Conservation (phyloP, 2,113 vertebrate genomes). For the Taurulus bubalis region DNA sequence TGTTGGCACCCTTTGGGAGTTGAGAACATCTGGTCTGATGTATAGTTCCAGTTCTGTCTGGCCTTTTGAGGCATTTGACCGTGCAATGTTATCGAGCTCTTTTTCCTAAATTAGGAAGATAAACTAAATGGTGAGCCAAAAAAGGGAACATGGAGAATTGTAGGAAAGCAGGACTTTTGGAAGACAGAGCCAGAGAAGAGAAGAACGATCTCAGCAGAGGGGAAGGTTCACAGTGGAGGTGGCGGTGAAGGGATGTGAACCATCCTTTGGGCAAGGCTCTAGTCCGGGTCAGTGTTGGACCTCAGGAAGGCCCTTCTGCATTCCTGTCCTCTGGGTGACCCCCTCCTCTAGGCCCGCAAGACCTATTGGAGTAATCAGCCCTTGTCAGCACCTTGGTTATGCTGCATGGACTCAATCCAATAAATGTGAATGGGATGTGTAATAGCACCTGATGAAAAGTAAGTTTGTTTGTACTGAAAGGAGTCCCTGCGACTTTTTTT, state of each 20-base stretch:
- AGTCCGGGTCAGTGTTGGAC: slow-evolving; percentile 83
- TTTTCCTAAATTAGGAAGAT: background rate
- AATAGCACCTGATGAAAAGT: slow-evolving; percentile 94
- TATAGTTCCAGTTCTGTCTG: background rate
- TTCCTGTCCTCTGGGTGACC: slow-evolving; percentile 94
- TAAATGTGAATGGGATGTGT: slow-evolving; percentile 91
- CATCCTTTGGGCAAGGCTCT: slow-evolving; percentile 72
- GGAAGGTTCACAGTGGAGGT: slow-evolving; percentile 33
- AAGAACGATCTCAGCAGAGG: slow-evolving; percentile 17
- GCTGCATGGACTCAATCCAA: slow-evolving; percentile 91
- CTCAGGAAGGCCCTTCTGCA: slow-evolving; percentile 87
- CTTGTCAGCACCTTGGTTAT: slow-evolving; percentile 95
- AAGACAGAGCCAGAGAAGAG: background rate
- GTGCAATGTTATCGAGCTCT: background rate
- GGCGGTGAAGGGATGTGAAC: slow-evolving; percentile 61
- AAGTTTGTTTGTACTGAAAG: slow-evolving; percentile 83
- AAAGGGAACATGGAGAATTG: background rate
- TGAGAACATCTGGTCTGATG: background rate
- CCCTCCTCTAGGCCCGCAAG: slow-evolving; percentile 86
- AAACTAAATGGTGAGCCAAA: background rate
- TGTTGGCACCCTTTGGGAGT: background rate
- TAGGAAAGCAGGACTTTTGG: slow-evolving; percentile 21
- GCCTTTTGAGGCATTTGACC: background rate
- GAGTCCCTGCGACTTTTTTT: slow-evolving; percentile 85
- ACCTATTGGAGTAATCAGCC: slow-evolving; percentile 94